phyloP scores from a whole-genome alignment of 2,888 invertebrate genomes.

The Cybosia mesomella region DNA sequence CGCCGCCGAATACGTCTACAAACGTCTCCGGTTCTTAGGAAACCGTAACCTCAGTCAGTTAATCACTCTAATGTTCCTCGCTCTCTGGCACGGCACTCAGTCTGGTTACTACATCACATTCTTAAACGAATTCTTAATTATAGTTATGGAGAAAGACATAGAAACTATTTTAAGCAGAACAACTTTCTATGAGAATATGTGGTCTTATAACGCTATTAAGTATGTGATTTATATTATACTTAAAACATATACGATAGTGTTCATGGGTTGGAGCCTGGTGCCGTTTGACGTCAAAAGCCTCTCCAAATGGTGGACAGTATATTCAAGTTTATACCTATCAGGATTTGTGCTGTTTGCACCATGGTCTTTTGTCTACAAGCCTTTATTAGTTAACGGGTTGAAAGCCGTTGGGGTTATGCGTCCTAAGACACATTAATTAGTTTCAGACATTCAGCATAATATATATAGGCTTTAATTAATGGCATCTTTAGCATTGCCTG shows the following conservation, averaged over 20 bases:
- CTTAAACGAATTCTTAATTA: slow-evolving; percentile 95
- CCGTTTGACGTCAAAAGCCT: slow-evolving; percentile 92
- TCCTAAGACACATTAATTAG: slow-evolving; percentile 34
- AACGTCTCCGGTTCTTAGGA: slow-evolving; percentile 96
- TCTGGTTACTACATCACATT: slow-evolving; percentile 98
- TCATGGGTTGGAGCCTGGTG: slow-evolving; percentile 94
- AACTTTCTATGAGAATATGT: slow-evolving; percentile 76
- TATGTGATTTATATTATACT: slow-evolving; percentile 86
- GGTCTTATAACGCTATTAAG: slow-evolving; percentile 72
- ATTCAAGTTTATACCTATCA: slow-evolving; percentile 88
- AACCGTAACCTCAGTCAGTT: slow-evolving; percentile 94
- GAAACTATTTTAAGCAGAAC: slow-evolving; percentile 86
- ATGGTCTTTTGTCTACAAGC: slow-evolving; percentile 88
- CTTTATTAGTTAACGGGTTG: slow-evolving; percentile 57
- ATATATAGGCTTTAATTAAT: slow-evolving; percentile 25
- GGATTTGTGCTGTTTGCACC: slow-evolving; percentile 90
- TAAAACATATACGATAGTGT: slow-evolving; percentile 91
- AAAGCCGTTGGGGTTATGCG: slow-evolving; percentile 22
- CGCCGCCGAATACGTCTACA: slow-evolving; percentile 97
- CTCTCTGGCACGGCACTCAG: slow-evolving; percentile 98
- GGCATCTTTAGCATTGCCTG: slow-evolving; percentile 19
- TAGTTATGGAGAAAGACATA: slow-evolving; percentile 93
- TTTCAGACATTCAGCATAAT: slow-evolving; percentile 13
- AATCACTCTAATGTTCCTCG: slow-evolving; percentile 94
- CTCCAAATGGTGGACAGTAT: slow-evolving; percentile 89